A percentile compares a stretch with the other conserved stretches of the same genome.
These are phyloP conservation scores for Zaprionus lineosus DNA, from an alignment of 2,888 invertebrate species.

Conservation along the genomic window DNA sequence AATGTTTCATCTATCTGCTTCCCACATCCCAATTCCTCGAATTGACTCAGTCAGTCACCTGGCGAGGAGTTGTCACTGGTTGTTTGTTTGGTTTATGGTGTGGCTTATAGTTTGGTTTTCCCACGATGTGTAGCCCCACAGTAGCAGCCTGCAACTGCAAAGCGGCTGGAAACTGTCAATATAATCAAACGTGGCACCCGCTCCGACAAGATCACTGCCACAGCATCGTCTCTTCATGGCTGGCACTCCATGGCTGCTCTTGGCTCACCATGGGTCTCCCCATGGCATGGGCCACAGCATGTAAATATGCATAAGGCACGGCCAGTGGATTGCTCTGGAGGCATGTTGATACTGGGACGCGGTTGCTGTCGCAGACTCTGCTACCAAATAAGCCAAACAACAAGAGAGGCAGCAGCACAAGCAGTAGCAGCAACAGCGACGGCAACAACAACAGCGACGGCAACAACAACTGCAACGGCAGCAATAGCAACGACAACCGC, in stretches of 20 bases:
- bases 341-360: conserved; percentile 62
- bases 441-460: conserved; percentile 1
- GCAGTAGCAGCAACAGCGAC: too few species aligned
- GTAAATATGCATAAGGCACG: conserved; percentile 67
- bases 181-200: conserved; percentile 69
- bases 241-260: not conserved
- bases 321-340: conserved; percentile 27
- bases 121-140: conserved; percentile 60
- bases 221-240: not conserved
- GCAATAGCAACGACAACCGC: too few species aligned
- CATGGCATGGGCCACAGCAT: conserved; percentile 37
- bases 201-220: conserved; percentile 72
- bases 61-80: not conserved
- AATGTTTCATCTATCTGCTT: too few species aligned
- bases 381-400: conserved; percentile 63
- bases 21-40: too few species aligned
- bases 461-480: conserved; percentile 36
- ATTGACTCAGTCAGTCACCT: too few species aligned
- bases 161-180: conserved; percentile 68
- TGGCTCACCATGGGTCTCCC: not conserved
- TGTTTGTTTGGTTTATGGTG: not conserved
- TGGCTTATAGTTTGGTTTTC: conserved; percentile 27
- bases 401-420: conserved; percentile 35
- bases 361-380: conserved; percentile 28
- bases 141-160: conserved; percentile 65